Evolutionary conservation across 2,888 invertebrate genomes (phyloP), one percentile per base, ranked within the genome.

Genomic region (Phaonia tiefii): DNA sequence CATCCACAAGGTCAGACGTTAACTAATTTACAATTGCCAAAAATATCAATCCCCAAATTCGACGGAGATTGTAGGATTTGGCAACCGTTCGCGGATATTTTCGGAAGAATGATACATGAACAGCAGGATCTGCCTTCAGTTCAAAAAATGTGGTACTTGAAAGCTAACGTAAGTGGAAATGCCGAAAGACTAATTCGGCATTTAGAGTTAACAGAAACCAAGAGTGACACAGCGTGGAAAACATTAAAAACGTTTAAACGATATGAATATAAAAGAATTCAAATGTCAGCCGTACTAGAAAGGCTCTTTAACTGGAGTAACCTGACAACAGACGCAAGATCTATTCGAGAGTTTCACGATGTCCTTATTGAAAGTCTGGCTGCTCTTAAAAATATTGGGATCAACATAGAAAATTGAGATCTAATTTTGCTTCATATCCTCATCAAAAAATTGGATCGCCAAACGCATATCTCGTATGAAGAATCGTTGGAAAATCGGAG

Each of bases 171-270:
- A 31, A 31, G 31, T 8, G 31, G 8, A 31, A 8, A 31, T 31
- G 31, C 3, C 8, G 31, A 31, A 31, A 31, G 31, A 31, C 31
- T 31, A 44, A 44, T 8, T 44, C n/a, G 31, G 31, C 31, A 31
- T 31, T 31, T 8, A 31, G 31, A 31, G 31, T 31, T 31, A 31
- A 31, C 8, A 8, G 8, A 31, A 31, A 31, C 31, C 8, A 31
- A 31, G 4, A 8, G 11, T 44, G 44, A 44, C 4, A 44, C 44
- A 44, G 44, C 11, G 2, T 44, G 44, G 44, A 44, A 44, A 8
- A 44, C n/a, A 44, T 44, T 44, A 44, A 44, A 44, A n/a, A 13
- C n/a, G n/a, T n/a, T n/a, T n/a, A n/a, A 44, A 44, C 44, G 44
- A 44, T 44, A 44, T 44, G 44, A 4, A 8, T 8, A 44, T 44